Percentiles rank a stretch among this genome's conserved stretches.
Evolutionary conservation across 2,888 invertebrate species (phyloP).

Genomic region (Adineta ricciae): DNA sequence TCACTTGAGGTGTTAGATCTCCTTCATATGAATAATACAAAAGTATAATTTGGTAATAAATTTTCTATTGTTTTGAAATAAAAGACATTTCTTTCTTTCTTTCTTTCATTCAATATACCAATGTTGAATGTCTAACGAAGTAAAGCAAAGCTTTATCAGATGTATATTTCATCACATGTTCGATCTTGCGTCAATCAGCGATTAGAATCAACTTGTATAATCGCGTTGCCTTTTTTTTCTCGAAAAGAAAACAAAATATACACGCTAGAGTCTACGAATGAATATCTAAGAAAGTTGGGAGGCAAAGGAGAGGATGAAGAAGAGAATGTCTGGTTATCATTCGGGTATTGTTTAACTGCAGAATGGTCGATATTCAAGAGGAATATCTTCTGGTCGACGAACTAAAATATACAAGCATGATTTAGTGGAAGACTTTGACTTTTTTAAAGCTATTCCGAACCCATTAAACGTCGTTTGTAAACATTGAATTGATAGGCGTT

Average conservation of each 20-base stretch:
- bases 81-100: too few relatives aligned
- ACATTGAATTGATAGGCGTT: slow-evolving; percentile 17
- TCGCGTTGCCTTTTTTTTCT: background rate
- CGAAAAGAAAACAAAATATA: background rate
- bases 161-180: too few relatives aligned
- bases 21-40: background rate
- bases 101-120: too few relatives aligned
- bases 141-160: too few relatives aligned
- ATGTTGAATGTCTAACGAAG: too few relatives aligned
- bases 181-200: too few relatives aligned
- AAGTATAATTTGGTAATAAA: too few relatives aligned
- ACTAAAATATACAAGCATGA: background rate
- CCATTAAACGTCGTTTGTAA: slow-evolving; percentile 10
- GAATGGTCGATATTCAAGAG: slow-evolving; percentile 11
- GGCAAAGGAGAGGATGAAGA: background rate
- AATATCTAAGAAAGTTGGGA: background rate
- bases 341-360: background rate
- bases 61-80: too few relatives aligned
- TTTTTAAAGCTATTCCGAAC: background rate
- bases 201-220: too few relatives aligned
- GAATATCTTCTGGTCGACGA: slow-evolving; percentile 14
- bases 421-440: background rate
- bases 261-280: background rate
- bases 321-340: background rate
- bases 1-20: background rate